These are phyloP conservation scores for Seladonia tumulorum DNA, from an alignment of 2,888 invertebrate species.

Conservation along the genomic window DNA sequence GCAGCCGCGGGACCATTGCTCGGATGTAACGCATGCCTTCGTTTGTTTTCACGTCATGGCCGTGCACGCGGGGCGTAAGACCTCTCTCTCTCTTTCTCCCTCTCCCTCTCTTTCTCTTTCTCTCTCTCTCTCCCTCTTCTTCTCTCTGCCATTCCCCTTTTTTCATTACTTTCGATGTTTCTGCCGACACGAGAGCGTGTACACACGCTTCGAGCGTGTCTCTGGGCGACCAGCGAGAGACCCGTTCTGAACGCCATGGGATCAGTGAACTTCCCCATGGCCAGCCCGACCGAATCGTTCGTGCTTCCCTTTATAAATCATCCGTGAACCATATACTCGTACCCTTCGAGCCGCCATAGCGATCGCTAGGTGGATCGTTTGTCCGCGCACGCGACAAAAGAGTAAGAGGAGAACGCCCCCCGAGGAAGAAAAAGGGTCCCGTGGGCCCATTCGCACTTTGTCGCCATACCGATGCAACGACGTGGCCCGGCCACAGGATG, in stretches of 20 bases:
- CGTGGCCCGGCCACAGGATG: constrained; percentile 50
- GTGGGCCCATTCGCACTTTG: constrained; percentile 28
- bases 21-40: constrained; percentile 64
- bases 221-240: constrained; percentile 9
- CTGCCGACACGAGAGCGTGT: constrained; percentile 16
- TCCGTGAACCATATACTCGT: constrained; percentile 46
- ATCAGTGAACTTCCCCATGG: constrained; percentile 75
- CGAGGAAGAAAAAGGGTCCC: constrained; percentile 12
- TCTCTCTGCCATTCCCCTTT: constrained; percentile 4
- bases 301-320: constrained; percentile 59
- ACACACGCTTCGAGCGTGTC: constrained; percentile 6
- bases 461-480: constrained; percentile 43
- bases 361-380: background rate
- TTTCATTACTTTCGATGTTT: constrained; percentile 13
- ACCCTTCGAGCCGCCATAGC: background rate
- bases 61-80: constrained; percentile 59
- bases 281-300: constrained; percentile 51
- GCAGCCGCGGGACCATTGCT: constrained; percentile 48
- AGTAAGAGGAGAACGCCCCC: background rate
- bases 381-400: background rate
- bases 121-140: constrained; percentile 10
- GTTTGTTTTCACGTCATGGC: constrained; percentile 71
- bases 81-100: background rate
- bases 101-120: background rate
- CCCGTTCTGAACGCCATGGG: constrained; percentile 63